Evolutionary conservation across 92 coral and sea anemone genomes (phyloP), one percentile per base, ranked within the genome.

Genomic region (Pocillopora meandrina): DNA sequence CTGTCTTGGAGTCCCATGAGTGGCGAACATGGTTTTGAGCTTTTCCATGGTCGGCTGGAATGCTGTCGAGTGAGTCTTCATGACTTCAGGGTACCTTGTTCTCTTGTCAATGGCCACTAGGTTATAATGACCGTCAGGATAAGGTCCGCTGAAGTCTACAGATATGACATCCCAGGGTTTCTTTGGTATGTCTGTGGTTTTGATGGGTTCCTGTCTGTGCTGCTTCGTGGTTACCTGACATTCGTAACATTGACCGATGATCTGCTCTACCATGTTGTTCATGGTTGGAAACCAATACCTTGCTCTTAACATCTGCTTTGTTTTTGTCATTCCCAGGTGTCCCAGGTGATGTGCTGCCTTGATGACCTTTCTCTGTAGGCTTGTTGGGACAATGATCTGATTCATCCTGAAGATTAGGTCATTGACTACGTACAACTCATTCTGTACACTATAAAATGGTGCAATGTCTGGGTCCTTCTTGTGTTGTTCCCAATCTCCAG

Each of bases 381-480:
- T 26, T 26, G 26, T 26, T 26, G 26, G 26, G 26, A 26, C 26
- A 26, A 26, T 26, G 26, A 26, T 26, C 26, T 26, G 26, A 26
- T 26, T 26, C 26, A 26, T 26, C 26, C 26, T 26, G 26, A 26
- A 26, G 26, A 26, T 26, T 26, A 26, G 26, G 26, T 26, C 26
- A 26, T 26, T 26, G 26, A 26, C 26, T 14, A 55, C 65, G 35
- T 56, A 26, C 9, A 70, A 36, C 74, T 70, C 74, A 10, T 70
- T 17, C 8, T 83, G 76, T 23, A 89, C 88, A 26, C 85, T 85
- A 34, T 71, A 71, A 10, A 71, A 36, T 16, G 75, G 75, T 2
- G 11, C 17, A 3, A 92, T 70, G 65, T 86, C 91, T 13, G 86
- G 88, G 49, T 91, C 91, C 60, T 71, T 84, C 52, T 85, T 86